A percentile compares a stretch with the other conserved stretches of the same genome.
These are phyloP conservation scores for Agrilus planipennis DNA, from an alignment of 1,140 invertebrate genomes.

Conservation along the genomic window DNA sequence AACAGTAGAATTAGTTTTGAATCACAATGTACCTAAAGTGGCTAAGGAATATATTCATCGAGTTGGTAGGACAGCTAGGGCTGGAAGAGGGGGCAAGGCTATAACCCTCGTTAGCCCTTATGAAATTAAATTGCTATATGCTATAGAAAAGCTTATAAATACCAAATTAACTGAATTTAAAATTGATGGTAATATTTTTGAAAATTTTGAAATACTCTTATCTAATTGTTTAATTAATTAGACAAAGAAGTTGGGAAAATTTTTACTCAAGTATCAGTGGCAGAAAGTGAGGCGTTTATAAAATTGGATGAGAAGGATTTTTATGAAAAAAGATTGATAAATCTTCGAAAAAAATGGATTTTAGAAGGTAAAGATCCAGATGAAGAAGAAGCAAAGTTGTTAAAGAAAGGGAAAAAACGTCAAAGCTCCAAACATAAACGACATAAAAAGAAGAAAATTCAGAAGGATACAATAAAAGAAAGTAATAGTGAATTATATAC, in stretches of 20 bases:
- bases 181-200: slow-evolving; percentile 63
- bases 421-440: slow-evolving; percentile 30
- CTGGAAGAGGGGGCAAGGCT: slow-evolving; percentile 73
- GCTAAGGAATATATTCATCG: slow-evolving; percentile 94
- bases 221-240: slow-evolving; percentile 27
- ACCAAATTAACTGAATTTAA: slow-evolving; percentile 76
- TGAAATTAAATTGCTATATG: slow-evolving; percentile 76
- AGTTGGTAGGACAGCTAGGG: slow-evolving; percentile 91
- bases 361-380: slow-evolving; percentile 73
- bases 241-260: slow-evolving; percentile 76
- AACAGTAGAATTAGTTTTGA: slow-evolving; percentile 84
- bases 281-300: slow-evolving; percentile 83
- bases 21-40: slow-evolving; percentile 81
- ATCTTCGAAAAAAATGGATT: slow-evolving; percentile 79
- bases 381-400: slow-evolving; percentile 50
- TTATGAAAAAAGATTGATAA: slow-evolving; percentile 75
- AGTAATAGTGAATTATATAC: too few species aligned
- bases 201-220: neutral
- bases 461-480: neutral
- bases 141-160: slow-evolving; percentile 76
- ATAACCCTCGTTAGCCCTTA: slow-evolving; percentile 86
- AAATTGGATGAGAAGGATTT: slow-evolving; percentile 84
- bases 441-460: neutral
- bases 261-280: slow-evolving; percentile 82
- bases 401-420: slow-evolving; percentile 39